Base-by-base conservation (phyloP, 2,797 vertebrate genomes). In the Spheniscus humboldti region DNA sequence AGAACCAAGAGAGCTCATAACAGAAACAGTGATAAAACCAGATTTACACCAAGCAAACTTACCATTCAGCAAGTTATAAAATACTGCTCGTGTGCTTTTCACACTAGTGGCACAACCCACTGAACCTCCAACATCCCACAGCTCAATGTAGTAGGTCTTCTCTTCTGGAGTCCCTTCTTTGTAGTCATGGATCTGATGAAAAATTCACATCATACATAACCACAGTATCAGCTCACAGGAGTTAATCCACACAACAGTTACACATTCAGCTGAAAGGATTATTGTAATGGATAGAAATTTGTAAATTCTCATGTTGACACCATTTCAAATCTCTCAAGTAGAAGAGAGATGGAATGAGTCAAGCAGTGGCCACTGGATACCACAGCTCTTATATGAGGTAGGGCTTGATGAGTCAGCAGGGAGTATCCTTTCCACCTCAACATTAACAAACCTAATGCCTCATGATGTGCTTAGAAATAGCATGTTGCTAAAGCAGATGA, bases 51-150 rank as follows among this genome's bases (percentile, higher is more conserved):
- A 74, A 35, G 9, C 35, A 76, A 85, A 75, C 86, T 95, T 98
- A 99, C 99, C 99, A 55, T 99, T 99, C 74, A 99, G 98, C 33
- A 98, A 98, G 94, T 99, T 99, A 97, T 99, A 99, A 97, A 99
- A 99, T 45, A 99, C 99, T 8, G 99, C 98, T 98, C 99, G 98
- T 66, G 99, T 99, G 97, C 99, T 99, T 98, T 99, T 99, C 92
- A 99, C 97, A 68, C 99, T 99, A 97, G 98, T 99, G 93, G 99
- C 99, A 92, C 99, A 99, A 92, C 99, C 99, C 80, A 99, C 98
- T 18, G 99, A 99, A 72, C 99, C 99, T 68, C 99, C 99, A 71
- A 99, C 98, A 97, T 99, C 99, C 99, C 99, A 99, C 47, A 99
- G 98, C 96, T 99, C 99, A 97, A 99, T 99, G 96, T 99, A 99